These are phyloP conservation scores for Hybognathus amarus DNA, from an alignment of 2,797 vertebrate species.

Conservation along the genomic window DNA sequence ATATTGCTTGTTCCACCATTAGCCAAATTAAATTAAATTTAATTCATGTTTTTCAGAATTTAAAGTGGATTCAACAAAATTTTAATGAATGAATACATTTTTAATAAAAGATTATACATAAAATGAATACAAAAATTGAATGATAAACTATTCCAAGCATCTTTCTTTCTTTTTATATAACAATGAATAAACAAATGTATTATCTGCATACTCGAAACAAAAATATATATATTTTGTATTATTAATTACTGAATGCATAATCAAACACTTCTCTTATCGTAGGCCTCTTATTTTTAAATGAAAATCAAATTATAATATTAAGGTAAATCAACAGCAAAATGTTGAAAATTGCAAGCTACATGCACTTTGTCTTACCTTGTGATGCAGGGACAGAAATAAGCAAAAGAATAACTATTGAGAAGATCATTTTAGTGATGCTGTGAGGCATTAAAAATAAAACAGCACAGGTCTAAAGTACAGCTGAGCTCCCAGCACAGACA, in stretches of 20 bases:
- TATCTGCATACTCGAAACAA: neutral
- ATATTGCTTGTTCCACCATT: neutral
- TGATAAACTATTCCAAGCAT: neutral
- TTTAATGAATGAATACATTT: neutral
- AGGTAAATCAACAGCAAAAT: neutral
- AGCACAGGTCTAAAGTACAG: neutral
- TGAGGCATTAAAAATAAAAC: neutral
- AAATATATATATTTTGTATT: neutral
- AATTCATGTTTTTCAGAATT: neutral
- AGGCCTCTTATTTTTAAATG: neutral
- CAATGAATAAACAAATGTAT: neutral
- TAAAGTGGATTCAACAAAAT: neutral
- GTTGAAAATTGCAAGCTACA: neutral
- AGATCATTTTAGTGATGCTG: slow-evolving; percentile 13
- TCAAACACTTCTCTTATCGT: neutral
- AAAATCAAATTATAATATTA: neutral
- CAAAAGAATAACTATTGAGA: slow-evolving; percentile 14
- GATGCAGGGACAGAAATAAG: neutral
- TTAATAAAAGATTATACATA: neutral
- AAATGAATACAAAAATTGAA: neutral
- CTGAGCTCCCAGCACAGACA: slow-evolving; percentile 8
- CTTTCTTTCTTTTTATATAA: neutral
- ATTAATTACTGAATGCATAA: neutral
- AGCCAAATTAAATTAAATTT: neutral
- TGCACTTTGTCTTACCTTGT: slow-evolving; percentile 17